phyloP scores from a whole-genome alignment of 2,797 vertebrate species.

The Spatula clypeata region DNA sequence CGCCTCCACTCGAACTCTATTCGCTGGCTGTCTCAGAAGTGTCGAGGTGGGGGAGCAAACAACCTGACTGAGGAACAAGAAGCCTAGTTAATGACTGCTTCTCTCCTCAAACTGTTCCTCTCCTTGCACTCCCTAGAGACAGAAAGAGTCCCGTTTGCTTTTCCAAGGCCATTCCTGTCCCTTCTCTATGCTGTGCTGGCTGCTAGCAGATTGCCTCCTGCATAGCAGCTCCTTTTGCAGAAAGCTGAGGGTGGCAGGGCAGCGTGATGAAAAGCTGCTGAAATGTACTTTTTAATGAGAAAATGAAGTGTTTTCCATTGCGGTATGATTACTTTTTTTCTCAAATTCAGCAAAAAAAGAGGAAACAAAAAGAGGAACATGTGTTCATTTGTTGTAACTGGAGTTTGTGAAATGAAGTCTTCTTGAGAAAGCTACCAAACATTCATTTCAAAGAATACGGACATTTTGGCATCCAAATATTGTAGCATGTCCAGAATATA shows the following conservation, averaged over 20 bases:
- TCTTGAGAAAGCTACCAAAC: constrained; percentile 80
- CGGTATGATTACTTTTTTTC: constrained; percentile 60
- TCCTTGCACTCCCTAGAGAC: not conserved
- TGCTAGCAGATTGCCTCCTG: not conserved
- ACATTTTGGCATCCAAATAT: constrained; percentile 60
- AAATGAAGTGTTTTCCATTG: constrained; percentile 82
- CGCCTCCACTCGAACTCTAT: not conserved
- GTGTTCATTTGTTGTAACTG: constrained; percentile 81
- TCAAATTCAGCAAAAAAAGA: constrained; percentile 82
- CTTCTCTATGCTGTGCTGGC: not conserved
- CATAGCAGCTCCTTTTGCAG: not conserved
- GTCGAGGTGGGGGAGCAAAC: not conserved
- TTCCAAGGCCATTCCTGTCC: not conserved
- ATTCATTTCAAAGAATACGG: constrained; percentile 81
- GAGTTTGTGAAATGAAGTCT: constrained; percentile 79
- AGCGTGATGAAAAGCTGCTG: constrained; percentile 64
- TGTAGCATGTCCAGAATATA: constrained; percentile 64
- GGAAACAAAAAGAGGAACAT: constrained; percentile 84
- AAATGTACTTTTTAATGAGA: constrained; percentile 80
- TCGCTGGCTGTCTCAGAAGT: accelerated
- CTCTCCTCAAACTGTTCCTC: not conserved
- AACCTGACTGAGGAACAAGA: not conserved
- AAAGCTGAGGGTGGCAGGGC: constrained; percentile 15
- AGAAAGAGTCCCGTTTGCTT: not conserved
- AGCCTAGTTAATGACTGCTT: not conserved